Conservation (phyloP, 1,140 invertebrate genomes). For the Monomorium pharaonis region DNA sequence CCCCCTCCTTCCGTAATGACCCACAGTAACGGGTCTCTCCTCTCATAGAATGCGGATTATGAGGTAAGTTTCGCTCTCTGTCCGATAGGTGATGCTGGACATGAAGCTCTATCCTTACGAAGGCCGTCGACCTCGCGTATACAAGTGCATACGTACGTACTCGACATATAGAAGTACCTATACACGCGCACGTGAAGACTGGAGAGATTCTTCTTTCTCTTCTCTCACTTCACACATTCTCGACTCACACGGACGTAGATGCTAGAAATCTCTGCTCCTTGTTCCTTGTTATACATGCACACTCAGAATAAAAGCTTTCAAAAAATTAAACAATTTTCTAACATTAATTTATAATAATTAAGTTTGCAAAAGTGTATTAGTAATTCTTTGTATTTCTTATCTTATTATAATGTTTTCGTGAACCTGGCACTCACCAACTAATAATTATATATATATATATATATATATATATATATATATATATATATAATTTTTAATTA, state of each 20-base stretch:
- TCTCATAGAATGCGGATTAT: slow-evolving; percentile 79
- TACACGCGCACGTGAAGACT: slow-evolving; percentile 58
- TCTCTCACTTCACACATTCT: slow-evolving; percentile 48
- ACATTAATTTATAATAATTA: not conserved
- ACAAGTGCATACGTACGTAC: slow-evolving; percentile 51
- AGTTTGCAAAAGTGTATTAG: not conserved
- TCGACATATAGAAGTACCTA: slow-evolving; percentile 34
- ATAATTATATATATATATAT: too few relatives aligned
- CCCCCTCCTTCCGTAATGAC: too few relatives aligned
- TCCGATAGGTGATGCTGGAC: slow-evolving; percentile 83
- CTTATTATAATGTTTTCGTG: not conserved
- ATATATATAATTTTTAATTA: slow-evolving; percentile 2
- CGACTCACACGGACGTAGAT: slow-evolving; percentile 55
- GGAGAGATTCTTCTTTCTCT: slow-evolving; percentile 62
- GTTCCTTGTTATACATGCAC: not conserved
- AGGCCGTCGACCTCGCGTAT: slow-evolving; percentile 81
- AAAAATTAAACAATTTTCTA: too few relatives aligned
- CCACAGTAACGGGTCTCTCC: slow-evolving; percentile 73
- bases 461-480: too few relatives aligned
- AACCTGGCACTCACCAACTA: not conserved
- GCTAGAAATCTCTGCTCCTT: not conserved
- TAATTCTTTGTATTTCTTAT: not conserved
- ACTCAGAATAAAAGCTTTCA: not conserved
- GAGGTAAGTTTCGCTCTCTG: slow-evolving; percentile 75
- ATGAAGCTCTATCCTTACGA: slow-evolving; percentile 80